Percentiles rank a stretch among this genome's conserved stretches.
Conservation (phyloP, 2,888 invertebrate species). For the Tromatobia lineatoria region DNA sequence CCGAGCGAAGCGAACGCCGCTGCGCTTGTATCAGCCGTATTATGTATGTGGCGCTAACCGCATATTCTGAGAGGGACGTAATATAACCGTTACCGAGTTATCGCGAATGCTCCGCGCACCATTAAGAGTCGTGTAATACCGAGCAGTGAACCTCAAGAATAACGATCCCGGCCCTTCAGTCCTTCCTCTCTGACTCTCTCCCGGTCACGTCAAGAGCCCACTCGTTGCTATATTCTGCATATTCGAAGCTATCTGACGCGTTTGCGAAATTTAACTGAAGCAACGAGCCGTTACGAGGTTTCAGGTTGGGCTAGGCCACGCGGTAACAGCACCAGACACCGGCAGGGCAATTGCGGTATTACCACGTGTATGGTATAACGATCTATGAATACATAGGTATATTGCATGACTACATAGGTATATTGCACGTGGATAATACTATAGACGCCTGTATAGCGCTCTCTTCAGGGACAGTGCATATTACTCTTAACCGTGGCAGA, state of each 20-base stretch:
- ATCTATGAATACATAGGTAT: conserved; percentile 41
- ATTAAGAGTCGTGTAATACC: conserved; percentile 47
- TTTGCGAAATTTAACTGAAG: conserved; percentile 66
- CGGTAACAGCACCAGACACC: conserved; percentile 27
- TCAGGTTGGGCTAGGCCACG: conserved; percentile 7
- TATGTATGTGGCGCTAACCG: conserved; percentile 17
- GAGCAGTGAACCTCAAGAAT: conserved; percentile 25
- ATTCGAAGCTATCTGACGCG: conserved; percentile 50
- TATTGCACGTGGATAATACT: conserved; percentile 1
- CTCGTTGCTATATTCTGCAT: conserved; percentile 38
- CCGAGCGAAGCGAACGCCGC: background rate
- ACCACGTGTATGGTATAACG: conserved; percentile 47
- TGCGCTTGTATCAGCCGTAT: conserved; percentile 14
- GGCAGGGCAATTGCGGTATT: conserved; percentile 60
- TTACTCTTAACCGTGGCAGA: conserved; percentile 13
- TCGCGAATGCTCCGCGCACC: conserved; percentile 45
- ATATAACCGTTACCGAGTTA: conserved; percentile 59
- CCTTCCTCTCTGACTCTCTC: conserved; percentile 21
- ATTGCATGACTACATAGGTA: background rate
- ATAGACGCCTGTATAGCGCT: conserved; percentile 10
- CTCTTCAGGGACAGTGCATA: conserved; percentile 11
- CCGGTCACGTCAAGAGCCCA: conserved; percentile 14
- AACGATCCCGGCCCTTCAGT: conserved; percentile 7
- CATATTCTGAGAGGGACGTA: background rate
- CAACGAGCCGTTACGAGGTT: conserved; percentile 64